These are phyloP conservation scores for Urocolius indicus DNA, from an alignment of 2,113 vertebrate species.

Conservation along the genomic window DNA sequence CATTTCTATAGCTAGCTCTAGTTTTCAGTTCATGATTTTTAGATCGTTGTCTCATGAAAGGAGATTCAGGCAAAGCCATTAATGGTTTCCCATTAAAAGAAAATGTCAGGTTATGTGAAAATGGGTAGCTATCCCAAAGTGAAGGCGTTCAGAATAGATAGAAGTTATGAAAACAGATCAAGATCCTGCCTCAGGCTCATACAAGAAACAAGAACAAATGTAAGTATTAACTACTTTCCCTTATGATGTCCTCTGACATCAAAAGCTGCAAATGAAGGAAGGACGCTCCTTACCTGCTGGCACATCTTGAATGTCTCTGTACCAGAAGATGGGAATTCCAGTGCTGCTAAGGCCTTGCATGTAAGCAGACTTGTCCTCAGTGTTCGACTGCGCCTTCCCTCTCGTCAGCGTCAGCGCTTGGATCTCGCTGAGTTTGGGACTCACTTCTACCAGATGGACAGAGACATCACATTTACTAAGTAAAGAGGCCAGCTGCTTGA, in stretches of 20 bases:
- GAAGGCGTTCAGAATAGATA: not conserved
- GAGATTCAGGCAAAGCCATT: not conserved
- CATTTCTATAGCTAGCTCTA: not conserved
- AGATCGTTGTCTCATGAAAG: not conserved
- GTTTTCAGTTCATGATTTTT: not conserved
- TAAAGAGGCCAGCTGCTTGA: conserved; percentile 84
- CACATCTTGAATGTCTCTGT: conserved; percentile 86
- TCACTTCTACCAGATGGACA: conserved; percentile 94
- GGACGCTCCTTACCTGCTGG: conserved; percentile 78
- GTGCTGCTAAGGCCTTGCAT: conserved; percentile 80
- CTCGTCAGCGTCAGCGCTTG: conserved; percentile 85
- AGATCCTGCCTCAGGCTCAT: not conserved
- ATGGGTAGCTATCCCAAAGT: not conserved
- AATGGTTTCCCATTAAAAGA: not conserved
- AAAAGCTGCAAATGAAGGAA: not conserved
- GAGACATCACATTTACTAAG: conserved; percentile 85
- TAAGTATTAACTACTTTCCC: not conserved
- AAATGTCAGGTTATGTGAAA: not conserved
- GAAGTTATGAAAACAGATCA: not conserved
- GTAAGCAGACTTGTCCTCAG: conserved; percentile 70
- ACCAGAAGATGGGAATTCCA: conserved; percentile 90
- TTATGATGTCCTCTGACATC: not conserved
- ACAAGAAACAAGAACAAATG: not conserved
- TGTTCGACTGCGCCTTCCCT: conserved; percentile 40
- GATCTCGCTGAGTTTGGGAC: conserved; percentile 85